A percentile compares a stretch with the other conserved stretches of the same genome.
Evolutionary conservation across 2,113 vertebrate species (phyloP).

Genomic region (Corvus cornix): DNA sequence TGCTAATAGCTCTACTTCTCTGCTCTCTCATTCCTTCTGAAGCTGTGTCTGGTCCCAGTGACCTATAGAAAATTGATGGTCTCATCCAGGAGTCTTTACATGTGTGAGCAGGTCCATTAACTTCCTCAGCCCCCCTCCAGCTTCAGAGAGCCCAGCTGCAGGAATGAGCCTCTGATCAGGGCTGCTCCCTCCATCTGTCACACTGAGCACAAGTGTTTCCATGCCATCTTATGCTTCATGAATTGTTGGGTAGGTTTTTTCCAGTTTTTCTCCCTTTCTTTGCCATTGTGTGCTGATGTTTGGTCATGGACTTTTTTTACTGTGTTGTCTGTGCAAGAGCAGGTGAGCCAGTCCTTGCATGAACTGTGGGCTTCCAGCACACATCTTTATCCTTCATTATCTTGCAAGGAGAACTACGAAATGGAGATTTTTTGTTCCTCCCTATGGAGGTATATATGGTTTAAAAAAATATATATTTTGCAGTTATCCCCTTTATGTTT

Average conservation of each 20-base stretch:
- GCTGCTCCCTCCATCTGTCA: neutral
- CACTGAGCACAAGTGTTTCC: neutral
- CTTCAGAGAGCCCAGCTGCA: neutral
- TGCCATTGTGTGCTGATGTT: neutral
- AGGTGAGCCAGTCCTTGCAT: neutral
- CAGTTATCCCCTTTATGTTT: neutral
- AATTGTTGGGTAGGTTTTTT: neutral
- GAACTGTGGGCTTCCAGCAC: neutral
- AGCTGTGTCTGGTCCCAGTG: conserved; percentile 35
- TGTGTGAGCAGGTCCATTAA: neutral
- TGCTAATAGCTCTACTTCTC: conserved; percentile 47
- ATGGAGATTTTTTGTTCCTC: neutral
- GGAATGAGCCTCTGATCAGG: neutral
- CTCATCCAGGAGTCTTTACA: conserved; percentile 21
- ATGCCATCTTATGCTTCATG: neutral
- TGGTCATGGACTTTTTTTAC: neutral
- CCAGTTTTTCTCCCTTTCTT: neutral
- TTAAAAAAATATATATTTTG: neutral
- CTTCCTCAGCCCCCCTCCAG: neutral
- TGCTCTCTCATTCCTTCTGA: conserved; percentile 37
- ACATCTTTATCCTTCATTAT: neutral
- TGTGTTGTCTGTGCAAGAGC: rapidly evolving
- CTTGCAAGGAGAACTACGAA: neutral
- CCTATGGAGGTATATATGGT: neutral
- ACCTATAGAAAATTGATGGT: conserved; percentile 39